A percentile compares a stretch with the other conserved stretches of the same genome.
phyloP scores from a whole-genome alignment of 2,113 vertebrate genomes.

The Mormyrus lacerda region DNA sequence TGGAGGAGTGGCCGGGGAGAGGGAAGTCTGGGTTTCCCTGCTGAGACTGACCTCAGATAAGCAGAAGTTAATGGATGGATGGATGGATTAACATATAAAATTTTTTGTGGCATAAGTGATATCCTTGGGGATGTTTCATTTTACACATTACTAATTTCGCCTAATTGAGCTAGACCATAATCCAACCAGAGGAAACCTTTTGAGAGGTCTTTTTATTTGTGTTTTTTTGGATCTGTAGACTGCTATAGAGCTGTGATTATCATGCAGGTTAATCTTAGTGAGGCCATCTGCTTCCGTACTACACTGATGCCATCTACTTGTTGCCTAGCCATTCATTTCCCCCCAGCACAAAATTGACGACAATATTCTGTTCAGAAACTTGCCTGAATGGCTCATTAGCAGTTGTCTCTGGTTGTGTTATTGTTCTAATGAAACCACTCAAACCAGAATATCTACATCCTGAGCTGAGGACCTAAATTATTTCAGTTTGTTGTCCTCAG shows the following conservation, averaged over 20 bases:
- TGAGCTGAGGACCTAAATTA: neutral
- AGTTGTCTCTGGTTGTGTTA: neutral
- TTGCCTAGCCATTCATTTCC: neutral
- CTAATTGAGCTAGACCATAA: neutral
- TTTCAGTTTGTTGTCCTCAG: neutral
- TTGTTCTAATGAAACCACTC: neutral
- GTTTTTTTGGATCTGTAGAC: neutral
- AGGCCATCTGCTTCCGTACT: neutral
- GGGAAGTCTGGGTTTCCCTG: no score
- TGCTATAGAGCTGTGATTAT: neutral
- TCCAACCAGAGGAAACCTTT: neutral
- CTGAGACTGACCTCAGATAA: no score
- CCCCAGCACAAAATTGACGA: neutral
- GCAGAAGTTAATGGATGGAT: no score
- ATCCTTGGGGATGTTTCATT: neutral
- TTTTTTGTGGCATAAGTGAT: neutral
- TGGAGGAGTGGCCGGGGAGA: no score
- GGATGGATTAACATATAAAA: neutral
- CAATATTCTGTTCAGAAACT: neutral
- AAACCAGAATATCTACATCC: neutral
- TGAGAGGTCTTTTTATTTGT: neutral
- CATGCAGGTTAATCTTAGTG: neutral
- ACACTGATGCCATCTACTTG: neutral
- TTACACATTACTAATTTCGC: neutral
- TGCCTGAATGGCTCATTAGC: neutral